Conservation (phyloP, 2,113 vertebrate species). For the Eidolon helvum region DNA sequence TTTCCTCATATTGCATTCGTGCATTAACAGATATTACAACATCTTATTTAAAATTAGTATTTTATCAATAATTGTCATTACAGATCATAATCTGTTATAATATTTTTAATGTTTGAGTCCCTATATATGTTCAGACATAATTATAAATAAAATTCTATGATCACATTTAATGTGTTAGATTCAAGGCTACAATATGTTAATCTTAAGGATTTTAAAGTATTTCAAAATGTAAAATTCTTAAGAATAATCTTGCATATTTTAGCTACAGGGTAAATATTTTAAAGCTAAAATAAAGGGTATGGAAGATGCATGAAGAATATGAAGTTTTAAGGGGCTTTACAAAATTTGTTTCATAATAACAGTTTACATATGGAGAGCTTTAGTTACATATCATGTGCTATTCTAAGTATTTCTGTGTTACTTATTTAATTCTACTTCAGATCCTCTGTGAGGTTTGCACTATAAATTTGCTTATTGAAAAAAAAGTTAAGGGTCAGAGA, state of each 20-base stretch:
- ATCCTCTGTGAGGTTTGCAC: not conserved
- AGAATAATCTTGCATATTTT: not conserved
- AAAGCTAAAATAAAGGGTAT: not conserved
- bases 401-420: not conserved
- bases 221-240: not conserved
- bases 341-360: not conserved
- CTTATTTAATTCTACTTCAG: not conserved
- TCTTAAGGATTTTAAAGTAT: not conserved
- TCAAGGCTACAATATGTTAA: not conserved
- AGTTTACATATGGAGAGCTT: not conserved
- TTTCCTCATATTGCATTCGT: not conserved
- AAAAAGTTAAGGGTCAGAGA: not conserved
- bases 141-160: not conserved
- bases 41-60: not conserved
- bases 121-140: not conserved
- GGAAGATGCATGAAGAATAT: not conserved
- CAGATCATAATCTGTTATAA: not conserved
- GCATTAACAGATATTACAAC: not conserved
- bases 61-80: not conserved
- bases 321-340: not conserved
- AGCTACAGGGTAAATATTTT: not conserved
- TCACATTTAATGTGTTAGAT: not conserved
- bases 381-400: not conserved
- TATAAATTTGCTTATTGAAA: not conserved
- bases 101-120: not conserved